Evolutionary conservation across 2,888 invertebrate species (phyloP).

Genomic region (Altica lythri): DNA sequence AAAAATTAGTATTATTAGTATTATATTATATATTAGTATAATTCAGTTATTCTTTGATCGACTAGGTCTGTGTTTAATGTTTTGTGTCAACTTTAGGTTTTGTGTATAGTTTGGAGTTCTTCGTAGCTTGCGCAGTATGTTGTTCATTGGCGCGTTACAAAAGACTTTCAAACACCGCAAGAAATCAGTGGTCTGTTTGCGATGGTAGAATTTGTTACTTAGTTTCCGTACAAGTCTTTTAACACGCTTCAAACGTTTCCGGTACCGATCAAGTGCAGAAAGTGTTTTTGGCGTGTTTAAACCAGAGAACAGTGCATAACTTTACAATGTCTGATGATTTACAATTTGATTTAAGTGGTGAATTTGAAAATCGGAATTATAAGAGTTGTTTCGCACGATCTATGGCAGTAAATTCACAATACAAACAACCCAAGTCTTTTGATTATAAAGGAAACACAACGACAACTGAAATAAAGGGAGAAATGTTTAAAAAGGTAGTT

Average conservation of each 20-base stretch:
- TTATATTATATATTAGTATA: too few relatives aligned
- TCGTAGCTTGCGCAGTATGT: constrained; percentile 28
- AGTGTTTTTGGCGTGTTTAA: too few relatives aligned
- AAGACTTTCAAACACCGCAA: constrained; percentile 37
- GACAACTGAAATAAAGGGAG: constrained; percentile 12
- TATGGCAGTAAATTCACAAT: constrained; percentile 53
- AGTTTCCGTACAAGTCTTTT: background rate
- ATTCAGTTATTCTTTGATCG: too few relatives aligned
- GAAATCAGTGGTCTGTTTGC: constrained; percentile 32
- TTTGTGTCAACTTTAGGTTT: too few relatives aligned
- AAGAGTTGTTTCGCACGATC: constrained; percentile 56
- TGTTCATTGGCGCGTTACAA: constrained; percentile 42
- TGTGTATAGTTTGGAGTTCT: too few relatives aligned
- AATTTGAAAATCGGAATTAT: constrained; percentile 49
- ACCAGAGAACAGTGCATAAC: too few relatives aligned
- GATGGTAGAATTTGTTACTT: constrained; percentile 16
- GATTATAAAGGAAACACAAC: constrained; percentile 25
- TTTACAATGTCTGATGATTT: constrained; percentile 41
- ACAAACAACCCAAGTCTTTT: constrained; percentile 42
- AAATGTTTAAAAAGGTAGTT: constrained; percentile 17
- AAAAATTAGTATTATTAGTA: too few relatives aligned
- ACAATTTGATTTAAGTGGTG: constrained; percentile 45
- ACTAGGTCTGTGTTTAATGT: too few relatives aligned
- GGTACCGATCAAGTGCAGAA: background rate
- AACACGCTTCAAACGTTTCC: background rate